Base-by-base conservation (phyloP, 2,888 invertebrate genomes). In the Drosophila cognata region DNA sequence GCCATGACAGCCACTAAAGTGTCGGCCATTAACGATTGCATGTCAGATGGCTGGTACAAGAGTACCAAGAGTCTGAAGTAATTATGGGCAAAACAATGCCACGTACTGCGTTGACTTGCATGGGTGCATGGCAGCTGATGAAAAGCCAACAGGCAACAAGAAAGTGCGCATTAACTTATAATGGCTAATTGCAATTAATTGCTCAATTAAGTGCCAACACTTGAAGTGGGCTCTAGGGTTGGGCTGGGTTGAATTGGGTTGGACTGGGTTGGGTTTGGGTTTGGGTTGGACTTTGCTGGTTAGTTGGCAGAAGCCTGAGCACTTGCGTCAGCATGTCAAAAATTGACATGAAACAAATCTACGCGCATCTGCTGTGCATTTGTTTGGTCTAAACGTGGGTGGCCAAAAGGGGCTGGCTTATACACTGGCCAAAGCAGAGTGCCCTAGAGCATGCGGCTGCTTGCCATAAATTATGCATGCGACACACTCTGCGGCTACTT, bases 161-260 rank as follows among this genome's bases (percentile, higher is more conserved):
- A 36, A 38, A 38, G 21, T 41, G 38, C 33, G 50, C 79, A 48
- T 33, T 70, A 77, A 63, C 71, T 71, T 71, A 63, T 70, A 71
- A 68, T 59, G 53, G 67, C 85, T 81, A 82, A 85, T 81, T 82
- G 83, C 79, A 78, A 84, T 81, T 86, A 84, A 86, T 82, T 78
- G 82, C 71, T 60, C 77, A 79, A 84, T 87, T 87, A 82, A 73
- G 60, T 71, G 80, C 43, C 59, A 58, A 57, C 36, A 57, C 28
- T 50, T 50, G 28, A 25, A 28, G 46, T 29, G 8, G 28, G 28
- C 41, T n/a, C 29, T 41, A 41, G 29, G 28, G 38, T 38, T 29
- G n/a, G 28, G 16, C 16, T n/a, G 16, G 52, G 10, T 21, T 21
- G 16, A 33, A 33, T 3, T 33, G 31, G 31, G 31, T 50, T 50